Conservation (phyloP, 2,113 vertebrate species). For the Neomonachus schauinslandi region DNA sequence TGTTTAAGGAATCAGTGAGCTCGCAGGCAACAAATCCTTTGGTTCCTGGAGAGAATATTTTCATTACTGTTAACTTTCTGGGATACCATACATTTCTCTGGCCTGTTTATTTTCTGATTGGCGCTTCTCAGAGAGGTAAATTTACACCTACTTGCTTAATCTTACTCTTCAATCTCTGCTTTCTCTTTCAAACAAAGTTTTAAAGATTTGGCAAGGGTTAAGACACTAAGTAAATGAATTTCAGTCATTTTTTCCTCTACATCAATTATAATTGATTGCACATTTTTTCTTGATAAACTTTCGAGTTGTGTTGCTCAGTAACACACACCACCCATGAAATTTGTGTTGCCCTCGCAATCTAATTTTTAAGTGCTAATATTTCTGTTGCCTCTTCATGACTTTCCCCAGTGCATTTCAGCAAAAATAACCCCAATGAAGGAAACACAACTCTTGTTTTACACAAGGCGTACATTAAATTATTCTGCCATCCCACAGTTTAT, state of each 20-base stretch:
- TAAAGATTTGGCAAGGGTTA: not conserved
- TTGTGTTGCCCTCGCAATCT: not conserved
- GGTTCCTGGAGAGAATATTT: not conserved
- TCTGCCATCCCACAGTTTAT: not conserved
- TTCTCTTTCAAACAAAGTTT: not conserved
- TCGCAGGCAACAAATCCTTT: not conserved
- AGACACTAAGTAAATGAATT: not conserved
- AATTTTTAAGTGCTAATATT: not conserved
- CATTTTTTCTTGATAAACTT: not conserved
- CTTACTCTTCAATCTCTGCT: not conserved
- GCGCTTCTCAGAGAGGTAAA: not conserved
- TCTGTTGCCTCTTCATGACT: not conserved
- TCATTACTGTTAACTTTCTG: not conserved
- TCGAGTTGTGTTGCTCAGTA: not conserved
- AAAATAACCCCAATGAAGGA: not conserved
- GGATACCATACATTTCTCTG: not conserved
- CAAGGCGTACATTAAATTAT: not conserved
- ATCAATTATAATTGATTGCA: not conserved
- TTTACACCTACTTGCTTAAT: not conserved
- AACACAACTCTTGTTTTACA: not conserved
- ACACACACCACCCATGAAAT: not conserved
- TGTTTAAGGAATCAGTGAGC: constrained; percentile 3
- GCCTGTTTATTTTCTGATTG: not conserved
- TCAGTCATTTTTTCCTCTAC: not conserved
- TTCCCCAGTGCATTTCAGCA: not conserved